phyloP scores from a whole-genome alignment of 2,113 vertebrate species.

The Apodemus sylvaticus region DNA sequence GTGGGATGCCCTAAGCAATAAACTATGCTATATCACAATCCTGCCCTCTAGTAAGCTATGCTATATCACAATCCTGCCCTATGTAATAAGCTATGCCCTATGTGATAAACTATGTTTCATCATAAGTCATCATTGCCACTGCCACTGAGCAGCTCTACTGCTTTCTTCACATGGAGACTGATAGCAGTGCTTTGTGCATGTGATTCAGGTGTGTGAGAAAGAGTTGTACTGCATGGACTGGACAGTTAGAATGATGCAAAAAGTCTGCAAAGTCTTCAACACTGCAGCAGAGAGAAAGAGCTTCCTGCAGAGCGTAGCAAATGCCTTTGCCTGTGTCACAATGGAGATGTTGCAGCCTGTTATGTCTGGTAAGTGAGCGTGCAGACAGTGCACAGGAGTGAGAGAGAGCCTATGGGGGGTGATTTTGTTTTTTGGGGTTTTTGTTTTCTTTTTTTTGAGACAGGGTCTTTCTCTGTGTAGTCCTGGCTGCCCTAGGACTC shows the following conservation, averaged over 20 bases:
- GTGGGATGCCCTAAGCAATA: neutral
- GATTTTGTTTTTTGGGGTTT: too few relatives aligned
- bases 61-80: neutral
- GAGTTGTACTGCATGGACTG: slow-evolving; percentile 94
- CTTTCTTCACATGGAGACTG: slow-evolving; percentile 47
- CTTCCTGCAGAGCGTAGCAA: slow-evolving; percentile 92
- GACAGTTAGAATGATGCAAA: slow-evolving; percentile 91
- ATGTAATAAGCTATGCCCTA: too few relatives aligned
- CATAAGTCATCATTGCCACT: neutral
- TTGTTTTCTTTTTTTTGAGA: neutral
- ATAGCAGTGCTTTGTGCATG: neutral
- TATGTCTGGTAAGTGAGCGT: slow-evolving; percentile 85
- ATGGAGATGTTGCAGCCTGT: slow-evolving; percentile 87
- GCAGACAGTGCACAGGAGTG: neutral
- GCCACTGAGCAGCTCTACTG: slow-evolving; percentile 8
- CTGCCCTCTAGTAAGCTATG: neutral
- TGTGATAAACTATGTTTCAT: slow-evolving; percentile 3
- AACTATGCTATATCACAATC: neutral
- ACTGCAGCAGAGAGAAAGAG: slow-evolving; percentile 81
- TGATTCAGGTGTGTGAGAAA: slow-evolving; percentile 92
- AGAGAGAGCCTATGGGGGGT: too few relatives aligned
- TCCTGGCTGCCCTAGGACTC: neutral
- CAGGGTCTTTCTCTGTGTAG: neutral
- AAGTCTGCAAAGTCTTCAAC: slow-evolving; percentile 88
- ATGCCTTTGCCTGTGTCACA: slow-evolving; percentile 86